A percentile compares a stretch with the other conserved stretches of the same genome.
phyloP scores from a whole-genome alignment of 2,888 invertebrate genomes.

The Uloborus plumipes region DNA sequence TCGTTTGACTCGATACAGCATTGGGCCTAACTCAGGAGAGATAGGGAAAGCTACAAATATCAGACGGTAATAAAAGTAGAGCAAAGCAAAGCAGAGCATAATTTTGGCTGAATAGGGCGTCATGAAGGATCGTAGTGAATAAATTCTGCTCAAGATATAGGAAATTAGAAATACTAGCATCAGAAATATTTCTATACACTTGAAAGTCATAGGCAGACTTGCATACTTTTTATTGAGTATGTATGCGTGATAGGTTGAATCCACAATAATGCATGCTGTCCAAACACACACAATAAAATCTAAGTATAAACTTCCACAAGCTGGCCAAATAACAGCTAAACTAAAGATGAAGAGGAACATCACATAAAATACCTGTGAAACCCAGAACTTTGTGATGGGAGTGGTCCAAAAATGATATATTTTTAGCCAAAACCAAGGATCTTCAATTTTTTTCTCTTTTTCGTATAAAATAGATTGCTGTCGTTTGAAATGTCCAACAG shows the following conservation, averaged over 20 bases:
- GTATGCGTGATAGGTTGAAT: constrained; percentile 26
- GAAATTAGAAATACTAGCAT: constrained; percentile 68
- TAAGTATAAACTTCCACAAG: constrained; percentile 70
- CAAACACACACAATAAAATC: constrained; percentile 69
- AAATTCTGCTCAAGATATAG: constrained; percentile 68
- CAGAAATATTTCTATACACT: constrained; percentile 67
- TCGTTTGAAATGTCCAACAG: not conserved
- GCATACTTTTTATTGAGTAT: constrained; percentile 37
- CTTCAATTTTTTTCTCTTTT: not conserved
- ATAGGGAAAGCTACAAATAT: constrained; percentile 73
- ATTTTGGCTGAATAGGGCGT: constrained; percentile 69
- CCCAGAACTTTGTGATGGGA: constrained; percentile 72
- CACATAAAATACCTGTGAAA: constrained; percentile 70
- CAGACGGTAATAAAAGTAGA: constrained; percentile 73
- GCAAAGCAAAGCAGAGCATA: constrained; percentile 70
- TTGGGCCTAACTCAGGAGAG: constrained; percentile 72
- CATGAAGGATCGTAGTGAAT: constrained; percentile 65
- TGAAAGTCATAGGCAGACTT: constrained; percentile 66
- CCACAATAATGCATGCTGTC: constrained; percentile 66
- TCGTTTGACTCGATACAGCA: constrained; percentile 72
- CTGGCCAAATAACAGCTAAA: constrained; percentile 70
- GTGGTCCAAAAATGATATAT: constrained; percentile 71
- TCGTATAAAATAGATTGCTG: not conserved
- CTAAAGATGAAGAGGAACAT: constrained; percentile 68
- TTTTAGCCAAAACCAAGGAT: constrained; percentile 29